Evolutionary conservation across 2,113 vertebrate genomes (phyloP), one percentile per base, ranked within the genome.

Genomic region (Romanogobio albipinnatus): DNA sequence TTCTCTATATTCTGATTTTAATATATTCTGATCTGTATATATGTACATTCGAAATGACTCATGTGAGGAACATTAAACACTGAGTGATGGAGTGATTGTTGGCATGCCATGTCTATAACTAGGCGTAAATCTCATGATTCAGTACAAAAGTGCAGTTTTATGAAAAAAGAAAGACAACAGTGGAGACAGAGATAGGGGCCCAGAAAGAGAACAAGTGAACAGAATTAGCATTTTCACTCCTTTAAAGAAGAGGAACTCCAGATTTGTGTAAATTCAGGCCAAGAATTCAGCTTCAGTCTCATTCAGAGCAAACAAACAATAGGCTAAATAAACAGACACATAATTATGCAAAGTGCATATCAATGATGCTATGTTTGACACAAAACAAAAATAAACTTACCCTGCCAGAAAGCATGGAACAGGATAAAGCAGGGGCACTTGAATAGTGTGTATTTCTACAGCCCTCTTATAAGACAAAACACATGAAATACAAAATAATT

Each of bases 1-100:
- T 74, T 84, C 79, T 85, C 81, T 85, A 66, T 87, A 85, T 62
- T 82, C 56, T 64, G 73, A 78, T 83, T 79, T 13, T 53, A 73
- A 84, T 47, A 77, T 29, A 29, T 29, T 29, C 29, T 29, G 56
- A 29, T 77, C n/a, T 85, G 83, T 81, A 77, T 70, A 81, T 71
- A 29, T 82, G 53, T 82, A 85, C 73, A 78, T 33, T 26, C 82
- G 80, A 58, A 51, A 33, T 81, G 19, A 68, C n/a, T 77, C 76
- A 59, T 13, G 45, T 78, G 53, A 80, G 76, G 24, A 58, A 78
- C 83, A 33, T 51, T 85, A 13, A 80, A 59, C 66, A 80, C 29
- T 56, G 73, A 36, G 22, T 15, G 53, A 36, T 33, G 49, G 58
- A 77, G 45, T 5, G 22, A 5, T 26, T 76, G 58, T 53, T 53